phyloP scores from a whole-genome alignment of 2,888 invertebrate species.

The Pandemis corylana region DNA sequence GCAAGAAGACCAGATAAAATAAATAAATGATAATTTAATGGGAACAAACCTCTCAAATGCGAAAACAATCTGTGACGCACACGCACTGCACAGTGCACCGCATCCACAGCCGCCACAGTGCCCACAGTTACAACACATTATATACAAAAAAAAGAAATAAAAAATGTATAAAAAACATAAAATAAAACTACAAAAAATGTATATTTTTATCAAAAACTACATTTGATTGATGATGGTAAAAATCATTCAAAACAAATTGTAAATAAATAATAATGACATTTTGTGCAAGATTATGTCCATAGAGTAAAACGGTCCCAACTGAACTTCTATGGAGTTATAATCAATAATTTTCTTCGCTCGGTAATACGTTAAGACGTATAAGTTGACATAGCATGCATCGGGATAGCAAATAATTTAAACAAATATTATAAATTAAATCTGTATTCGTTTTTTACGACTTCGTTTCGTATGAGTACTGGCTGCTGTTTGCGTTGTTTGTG shows the following conservation, averaged over 20 bases:
- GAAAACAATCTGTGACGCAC: conserved; percentile 2
- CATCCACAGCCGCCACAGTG: conserved; percentile 41
- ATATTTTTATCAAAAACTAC: conserved; percentile 12
- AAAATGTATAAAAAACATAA: background rate
- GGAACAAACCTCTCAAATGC: background rate
- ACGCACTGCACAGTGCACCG: background rate
- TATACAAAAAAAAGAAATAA: background rate
- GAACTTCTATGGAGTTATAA: background rate
- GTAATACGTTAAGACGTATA: background rate
- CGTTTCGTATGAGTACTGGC: background rate
- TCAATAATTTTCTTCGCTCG: background rate
- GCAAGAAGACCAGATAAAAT: background rate
- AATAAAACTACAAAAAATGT: background rate
- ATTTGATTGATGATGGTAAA: background rate
- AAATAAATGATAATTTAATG: background rate
- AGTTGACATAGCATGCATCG: background rate
- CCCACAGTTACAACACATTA: background rate
- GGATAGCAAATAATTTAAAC: background rate
- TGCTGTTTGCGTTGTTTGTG: background rate
- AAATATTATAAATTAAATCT: background rate
- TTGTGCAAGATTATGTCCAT: background rate
- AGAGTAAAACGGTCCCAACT: background rate
- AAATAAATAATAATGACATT: conserved; percentile 7
- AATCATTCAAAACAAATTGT: background rate
- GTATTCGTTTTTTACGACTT: background rate